These are phyloP conservation scores for Drosophila recens DNA, from an alignment of 2,888 invertebrate genomes.

Conservation along the genomic window DNA sequence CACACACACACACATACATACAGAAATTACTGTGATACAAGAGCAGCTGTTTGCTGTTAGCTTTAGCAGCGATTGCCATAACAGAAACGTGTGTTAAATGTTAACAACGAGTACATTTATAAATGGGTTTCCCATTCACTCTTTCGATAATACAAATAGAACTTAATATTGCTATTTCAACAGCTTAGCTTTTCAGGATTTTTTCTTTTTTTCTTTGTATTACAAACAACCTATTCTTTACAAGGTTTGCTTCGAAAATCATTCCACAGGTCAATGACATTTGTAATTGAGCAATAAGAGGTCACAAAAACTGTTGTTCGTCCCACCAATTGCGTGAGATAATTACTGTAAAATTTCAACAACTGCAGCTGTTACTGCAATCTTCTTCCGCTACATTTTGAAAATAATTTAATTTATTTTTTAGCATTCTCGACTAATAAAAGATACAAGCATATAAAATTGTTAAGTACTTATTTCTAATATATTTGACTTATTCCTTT, in stretches of 20 bases:
- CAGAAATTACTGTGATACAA: conserved; percentile 22
- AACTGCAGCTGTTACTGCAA: conserved; percentile 11
- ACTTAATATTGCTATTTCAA: not conserved
- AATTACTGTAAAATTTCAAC: conserved; percentile 11
- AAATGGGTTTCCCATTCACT: conserved; percentile 8
- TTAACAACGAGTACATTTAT: conserved; percentile 8
- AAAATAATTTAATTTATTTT: not conserved
- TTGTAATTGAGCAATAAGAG: conserved; percentile 6
- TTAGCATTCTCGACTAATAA: not conserved
- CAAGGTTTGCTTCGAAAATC: not conserved
- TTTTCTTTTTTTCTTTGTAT: not conserved
- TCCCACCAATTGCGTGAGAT: conserved; percentile 12
- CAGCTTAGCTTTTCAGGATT: not conserved
- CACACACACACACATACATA: too few relatives aligned
- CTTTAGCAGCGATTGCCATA: conserved; percentile 33
- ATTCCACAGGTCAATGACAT: conserved; percentile 40
- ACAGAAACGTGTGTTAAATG: conserved; percentile 17
- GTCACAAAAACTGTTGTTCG: conserved; percentile 10
- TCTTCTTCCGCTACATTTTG: not conserved
- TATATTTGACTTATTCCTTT: too few relatives aligned
- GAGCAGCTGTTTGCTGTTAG: conserved; percentile 52
- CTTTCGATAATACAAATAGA: not conserved
- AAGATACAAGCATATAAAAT: not conserved
- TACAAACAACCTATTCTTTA: not conserved
- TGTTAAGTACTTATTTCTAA: not conserved